Evolutionary conservation across 2,113 vertebrate genomes (phyloP).

Genomic region (Siniperca knerii): DNA sequence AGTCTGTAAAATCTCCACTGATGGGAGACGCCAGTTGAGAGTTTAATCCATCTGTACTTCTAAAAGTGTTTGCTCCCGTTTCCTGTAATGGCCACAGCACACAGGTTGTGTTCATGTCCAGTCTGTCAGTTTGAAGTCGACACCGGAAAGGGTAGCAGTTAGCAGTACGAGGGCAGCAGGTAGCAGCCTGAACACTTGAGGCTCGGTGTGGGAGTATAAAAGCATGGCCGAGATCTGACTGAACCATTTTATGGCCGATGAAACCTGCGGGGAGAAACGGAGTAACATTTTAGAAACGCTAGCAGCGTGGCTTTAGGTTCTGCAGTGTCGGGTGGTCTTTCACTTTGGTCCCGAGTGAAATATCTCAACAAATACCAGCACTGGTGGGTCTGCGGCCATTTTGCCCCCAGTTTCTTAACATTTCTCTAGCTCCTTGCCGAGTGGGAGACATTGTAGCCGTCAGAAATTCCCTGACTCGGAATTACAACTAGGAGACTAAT

Average conservation of each 20-base stretch:
- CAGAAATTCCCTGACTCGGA: not conserved
- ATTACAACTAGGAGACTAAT: not conserved
- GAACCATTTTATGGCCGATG: slow-evolving; percentile 90
- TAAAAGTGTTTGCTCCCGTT: slow-evolving; percentile 5
- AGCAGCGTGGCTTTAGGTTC: not conserved
- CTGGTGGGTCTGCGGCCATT: no score
- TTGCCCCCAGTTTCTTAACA: not conserved
- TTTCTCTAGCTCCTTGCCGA: not conserved
- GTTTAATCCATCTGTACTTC: slow-evolving; percentile 9
- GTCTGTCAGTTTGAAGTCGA: slow-evolving; percentile 10
- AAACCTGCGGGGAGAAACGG: slow-evolving; percentile 87
- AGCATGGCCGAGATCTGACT: slow-evolving; percentile 76
- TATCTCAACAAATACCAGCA: not conserved
- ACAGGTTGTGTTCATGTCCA: not conserved
- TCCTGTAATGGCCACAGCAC: slow-evolving; percentile 22
- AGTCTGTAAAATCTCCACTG: slow-evolving; percentile 59
- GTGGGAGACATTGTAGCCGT: not conserved
- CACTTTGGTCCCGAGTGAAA: no score
- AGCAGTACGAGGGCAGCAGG: slow-evolving; percentile 79
- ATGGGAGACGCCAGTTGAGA: slow-evolving; percentile 38
- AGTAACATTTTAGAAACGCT: not conserved
- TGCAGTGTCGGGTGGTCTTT: not conserved
- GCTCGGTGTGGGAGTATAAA: slow-evolving; percentile 74
- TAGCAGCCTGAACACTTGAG: slow-evolving; percentile 88
- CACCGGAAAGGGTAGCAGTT: not conserved